These are phyloP conservation scores for Maniola jurtina DNA, from an alignment of 1,140 invertebrate genomes.

Conservation along the genomic window DNA sequence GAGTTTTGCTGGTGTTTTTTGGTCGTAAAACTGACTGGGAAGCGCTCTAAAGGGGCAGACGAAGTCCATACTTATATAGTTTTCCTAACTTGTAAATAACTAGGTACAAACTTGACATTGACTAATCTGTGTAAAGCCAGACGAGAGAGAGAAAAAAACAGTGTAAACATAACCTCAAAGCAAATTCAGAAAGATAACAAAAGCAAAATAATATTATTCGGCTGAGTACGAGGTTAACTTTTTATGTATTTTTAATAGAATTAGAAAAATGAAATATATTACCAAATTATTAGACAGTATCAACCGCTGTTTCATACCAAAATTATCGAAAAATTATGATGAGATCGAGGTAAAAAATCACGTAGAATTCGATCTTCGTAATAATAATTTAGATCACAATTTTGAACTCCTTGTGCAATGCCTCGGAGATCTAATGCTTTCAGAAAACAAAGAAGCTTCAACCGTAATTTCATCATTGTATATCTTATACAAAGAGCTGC, in stretches of 20 bases:
- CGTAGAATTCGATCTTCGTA: constrained; percentile 46
- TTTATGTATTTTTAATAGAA: neutral
- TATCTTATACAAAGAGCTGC: constrained; percentile 52
- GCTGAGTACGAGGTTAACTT: too few species aligned
- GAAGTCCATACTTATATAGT: too few species aligned
- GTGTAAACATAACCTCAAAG: too few species aligned
- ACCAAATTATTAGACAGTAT: constrained; percentile 39
- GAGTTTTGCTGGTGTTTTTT: too few species aligned
- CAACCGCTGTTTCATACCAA: constrained; percentile 49
- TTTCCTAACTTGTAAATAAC: too few species aligned
- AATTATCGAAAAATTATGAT: constrained; percentile 50
- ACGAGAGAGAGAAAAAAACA: too few species aligned
- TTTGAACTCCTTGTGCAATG: constrained; percentile 39
- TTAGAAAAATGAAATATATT: constrained; percentile 28
- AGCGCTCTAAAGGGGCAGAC: too few species aligned
- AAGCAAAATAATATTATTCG: too few species aligned
- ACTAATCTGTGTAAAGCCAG: too few species aligned
- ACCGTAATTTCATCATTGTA: constrained; percentile 41
- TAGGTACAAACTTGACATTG: too few species aligned
- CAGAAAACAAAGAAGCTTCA: constrained; percentile 22
- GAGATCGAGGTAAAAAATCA: constrained; percentile 44
- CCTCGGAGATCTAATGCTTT: constrained; percentile 42
- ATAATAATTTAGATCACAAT: constrained; percentile 44
- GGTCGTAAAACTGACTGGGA: too few species aligned
- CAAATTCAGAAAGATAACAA: too few species aligned